These are phyloP conservation scores for Epirrhoe tristata DNA, from an alignment of 2,888 invertebrate genomes.

Conservation along the genomic window DNA sequence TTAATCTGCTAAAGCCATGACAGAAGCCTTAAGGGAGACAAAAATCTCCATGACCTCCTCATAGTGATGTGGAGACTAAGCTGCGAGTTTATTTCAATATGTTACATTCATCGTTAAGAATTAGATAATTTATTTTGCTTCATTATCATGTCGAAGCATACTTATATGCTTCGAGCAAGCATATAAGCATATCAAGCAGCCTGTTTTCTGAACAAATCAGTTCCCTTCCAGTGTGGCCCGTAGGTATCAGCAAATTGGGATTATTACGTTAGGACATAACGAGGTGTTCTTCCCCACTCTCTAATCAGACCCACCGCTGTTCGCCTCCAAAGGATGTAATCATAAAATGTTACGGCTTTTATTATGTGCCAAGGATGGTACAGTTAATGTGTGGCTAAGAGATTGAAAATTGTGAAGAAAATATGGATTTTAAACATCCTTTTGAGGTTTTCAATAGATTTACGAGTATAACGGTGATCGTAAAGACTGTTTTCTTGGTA, in stretches of 20 bases:
- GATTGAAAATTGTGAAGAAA: constrained; percentile 27
- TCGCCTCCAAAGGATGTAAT: constrained; percentile 33
- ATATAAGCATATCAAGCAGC: not conserved
- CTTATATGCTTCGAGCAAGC: too few relatives aligned
- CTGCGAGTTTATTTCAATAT: too few relatives aligned
- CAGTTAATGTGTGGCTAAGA: constrained; percentile 35
- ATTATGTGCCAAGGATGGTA: constrained; percentile 38
- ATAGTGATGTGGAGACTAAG: too few relatives aligned
- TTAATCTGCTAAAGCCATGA: too few relatives aligned
- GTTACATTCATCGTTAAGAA: too few relatives aligned
- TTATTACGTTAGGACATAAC: constrained; percentile 47
- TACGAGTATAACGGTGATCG: not conserved
- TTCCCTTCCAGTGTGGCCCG: constrained; percentile 39
- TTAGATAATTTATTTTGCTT: not conserved
- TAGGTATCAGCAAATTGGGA: constrained; percentile 47
- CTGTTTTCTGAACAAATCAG: not conserved
- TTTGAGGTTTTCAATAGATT: not conserved
- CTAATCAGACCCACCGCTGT: constrained; percentile 41
- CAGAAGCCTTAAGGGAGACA: too few relatives aligned
- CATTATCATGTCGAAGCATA: not conserved
- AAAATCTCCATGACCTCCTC: too few relatives aligned
- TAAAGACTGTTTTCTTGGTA: too few relatives aligned
- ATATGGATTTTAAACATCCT: not conserved
- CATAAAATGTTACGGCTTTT: constrained; percentile 41
- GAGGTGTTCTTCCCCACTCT: constrained; percentile 47